A percentile compares a stretch with the other conserved stretches of the same genome.
These are phyloP conservation scores for Drosophila kurseongensis DNA, from an alignment of 1,140 invertebrate genomes.

Conservation along the genomic window DNA sequence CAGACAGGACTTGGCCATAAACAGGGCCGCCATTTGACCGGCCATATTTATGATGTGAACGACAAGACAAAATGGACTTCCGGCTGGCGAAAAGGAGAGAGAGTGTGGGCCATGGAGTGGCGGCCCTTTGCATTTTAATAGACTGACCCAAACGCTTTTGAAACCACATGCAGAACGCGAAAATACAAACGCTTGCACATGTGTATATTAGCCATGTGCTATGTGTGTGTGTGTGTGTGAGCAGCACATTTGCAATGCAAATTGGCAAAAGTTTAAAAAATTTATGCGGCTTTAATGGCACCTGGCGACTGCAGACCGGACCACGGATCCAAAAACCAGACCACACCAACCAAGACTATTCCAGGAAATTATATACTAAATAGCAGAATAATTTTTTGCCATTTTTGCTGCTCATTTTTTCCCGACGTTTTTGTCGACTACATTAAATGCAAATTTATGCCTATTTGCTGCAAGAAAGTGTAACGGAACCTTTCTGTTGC, in stretches of 20 bases:
- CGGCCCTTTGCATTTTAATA: constrained; percentile 78
- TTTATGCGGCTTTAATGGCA: constrained; percentile 79
- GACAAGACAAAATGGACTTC: constrained; percentile 83
- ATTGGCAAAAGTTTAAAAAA: constrained; percentile 76
- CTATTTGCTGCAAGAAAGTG: constrained; percentile 71
- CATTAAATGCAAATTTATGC: constrained; percentile 82
- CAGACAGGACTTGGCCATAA: constrained; percentile 61
- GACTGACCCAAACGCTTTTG: constrained; percentile 78
- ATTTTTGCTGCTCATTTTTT: constrained; percentile 59
- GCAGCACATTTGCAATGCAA: constrained; percentile 73
- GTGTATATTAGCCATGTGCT: constrained; percentile 21
- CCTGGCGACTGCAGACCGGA: constrained; percentile 57
- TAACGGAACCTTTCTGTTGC: constrained; percentile 65
- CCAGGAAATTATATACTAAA: constrained; percentile 81
- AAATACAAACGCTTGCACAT: constrained; percentile 41
- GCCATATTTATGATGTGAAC: constrained; percentile 81
- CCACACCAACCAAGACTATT: constrained; percentile 15
- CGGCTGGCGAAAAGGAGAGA: constrained; percentile 24
- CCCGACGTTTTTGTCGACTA: constrained; percentile 54
- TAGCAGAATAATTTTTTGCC: constrained; percentile 78
- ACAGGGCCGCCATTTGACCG: constrained; percentile 67
- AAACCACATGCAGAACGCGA: constrained; percentile 73
- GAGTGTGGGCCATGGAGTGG: neutral
- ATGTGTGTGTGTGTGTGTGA: constrained; percentile 26
- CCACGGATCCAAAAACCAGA: constrained; percentile 26